phyloP scores from a whole-genome alignment of 2,113 vertebrate genomes.

The Eulemur macaco region DNA sequence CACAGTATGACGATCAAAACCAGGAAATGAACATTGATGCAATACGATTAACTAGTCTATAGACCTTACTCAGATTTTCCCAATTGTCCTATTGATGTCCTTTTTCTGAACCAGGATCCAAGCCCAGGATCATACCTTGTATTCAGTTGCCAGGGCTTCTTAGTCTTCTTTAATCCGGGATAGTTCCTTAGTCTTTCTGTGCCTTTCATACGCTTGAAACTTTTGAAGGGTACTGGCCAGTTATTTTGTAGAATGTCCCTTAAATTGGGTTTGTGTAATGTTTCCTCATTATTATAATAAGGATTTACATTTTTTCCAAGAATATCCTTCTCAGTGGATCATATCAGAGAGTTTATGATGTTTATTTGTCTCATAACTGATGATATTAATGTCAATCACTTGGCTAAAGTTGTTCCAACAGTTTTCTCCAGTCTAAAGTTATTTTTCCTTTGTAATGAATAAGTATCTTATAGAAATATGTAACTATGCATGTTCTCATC shows the following conservation, averaged over 20 bases:
- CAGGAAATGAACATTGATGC: neutral
- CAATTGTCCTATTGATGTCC: neutral
- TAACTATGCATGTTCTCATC: neutral
- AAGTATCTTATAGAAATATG: neutral
- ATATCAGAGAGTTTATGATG: accelerated
- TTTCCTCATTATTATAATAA: neutral
- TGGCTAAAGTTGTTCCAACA: neutral
- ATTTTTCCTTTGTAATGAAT: neutral
- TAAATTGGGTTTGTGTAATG: neutral
- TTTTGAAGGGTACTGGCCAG: neutral
- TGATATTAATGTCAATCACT: accelerated
- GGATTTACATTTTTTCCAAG: neutral
- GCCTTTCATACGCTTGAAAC: neutral
- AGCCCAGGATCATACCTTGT: neutral
- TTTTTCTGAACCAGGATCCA: neutral
- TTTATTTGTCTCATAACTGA: accelerated
- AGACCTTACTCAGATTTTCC: neutral
- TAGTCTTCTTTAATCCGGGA: neutral
- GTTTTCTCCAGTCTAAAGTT: neutral
- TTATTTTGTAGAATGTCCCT: neutral
- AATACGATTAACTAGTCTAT: neutral
- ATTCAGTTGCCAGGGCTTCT: neutral
- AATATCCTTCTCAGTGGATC: neutral
- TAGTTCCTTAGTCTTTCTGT: neutral
- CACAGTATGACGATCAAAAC: neutral